A percentile compares a stretch with the other conserved stretches of the same genome.
Evolutionary conservation across 37 sponge, comb jelly and placozoan species (phyloP).

Genomic region (Beroe forskalii): DNA sequence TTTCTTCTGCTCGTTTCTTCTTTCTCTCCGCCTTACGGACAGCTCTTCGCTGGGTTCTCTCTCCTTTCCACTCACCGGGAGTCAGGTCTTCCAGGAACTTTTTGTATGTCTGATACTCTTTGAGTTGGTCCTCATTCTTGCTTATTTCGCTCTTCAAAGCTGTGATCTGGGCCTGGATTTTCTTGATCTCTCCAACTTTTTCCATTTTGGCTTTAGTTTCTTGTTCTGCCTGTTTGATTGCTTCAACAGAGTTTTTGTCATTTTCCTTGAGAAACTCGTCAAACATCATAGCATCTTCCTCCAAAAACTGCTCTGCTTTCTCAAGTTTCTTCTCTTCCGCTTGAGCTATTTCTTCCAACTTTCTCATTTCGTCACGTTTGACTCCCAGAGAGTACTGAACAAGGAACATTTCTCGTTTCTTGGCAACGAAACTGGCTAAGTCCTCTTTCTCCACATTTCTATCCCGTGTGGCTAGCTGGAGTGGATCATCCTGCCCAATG

Average conservation of each 20-base stretch:
- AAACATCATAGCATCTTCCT: slow-evolving; percentile 93
- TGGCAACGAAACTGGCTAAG: slow-evolving; percentile 73
- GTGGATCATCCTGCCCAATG: slow-evolving; percentile 40
- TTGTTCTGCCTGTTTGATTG: slow-evolving; percentile 87
- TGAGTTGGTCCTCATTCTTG: slow-evolving; percentile 81
- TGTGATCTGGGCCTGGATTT: slow-evolving; percentile 83
- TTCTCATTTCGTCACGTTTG: slow-evolving; percentile 90
- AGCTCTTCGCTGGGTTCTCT: not conserved
- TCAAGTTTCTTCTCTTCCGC: slow-evolving; percentile 88
- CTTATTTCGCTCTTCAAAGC: slow-evolving; percentile 89
- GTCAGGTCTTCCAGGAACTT: slow-evolving; percentile 77
- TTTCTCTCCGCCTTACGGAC: slow-evolving; percentile 31
- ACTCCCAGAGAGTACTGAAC: slow-evolving; percentile 91
- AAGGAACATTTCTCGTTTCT: slow-evolving; percentile 93
- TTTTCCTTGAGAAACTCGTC: slow-evolving; percentile 96
- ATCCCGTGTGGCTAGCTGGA: slow-evolving; percentile 68
- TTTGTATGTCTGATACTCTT: slow-evolving; percentile 79
- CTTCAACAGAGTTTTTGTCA: slow-evolving; percentile 93
- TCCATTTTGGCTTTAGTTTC: slow-evolving; percentile 92
- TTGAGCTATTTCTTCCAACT: slow-evolving; percentile 85
- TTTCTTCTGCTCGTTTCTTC: slow-evolving; percentile 41
- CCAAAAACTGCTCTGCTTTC: slow-evolving; percentile 87
- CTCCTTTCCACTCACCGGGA: slow-evolving; percentile 70
- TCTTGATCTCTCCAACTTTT: slow-evolving; percentile 87
- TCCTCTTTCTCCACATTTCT: slow-evolving; percentile 90